Percentiles rank a stretch among this genome's conserved stretches.
phyloP scores from a whole-genome alignment of 2,888 invertebrate genomes.

The Euzetes globulus region DNA sequence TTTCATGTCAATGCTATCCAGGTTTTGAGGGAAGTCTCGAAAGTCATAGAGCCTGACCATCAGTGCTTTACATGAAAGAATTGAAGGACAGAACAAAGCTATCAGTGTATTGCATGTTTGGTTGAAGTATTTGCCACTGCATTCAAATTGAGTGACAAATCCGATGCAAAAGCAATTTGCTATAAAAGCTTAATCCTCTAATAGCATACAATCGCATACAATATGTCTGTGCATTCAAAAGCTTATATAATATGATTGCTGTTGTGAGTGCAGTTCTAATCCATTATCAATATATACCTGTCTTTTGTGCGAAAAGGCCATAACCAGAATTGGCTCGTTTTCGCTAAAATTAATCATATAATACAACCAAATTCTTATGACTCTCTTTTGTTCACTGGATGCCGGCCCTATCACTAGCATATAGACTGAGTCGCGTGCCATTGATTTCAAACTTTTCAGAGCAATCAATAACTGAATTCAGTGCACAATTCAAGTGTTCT shows the following conservation, averaged over 20 bases:
- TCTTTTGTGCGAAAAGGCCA: constrained; percentile 20
- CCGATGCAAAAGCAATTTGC: constrained; percentile 24
- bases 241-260: constrained; percentile 12
- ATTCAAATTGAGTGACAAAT: constrained; percentile 30
- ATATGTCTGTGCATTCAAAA: not conserved
- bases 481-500: not conserved
- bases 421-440: constrained; percentile 9
- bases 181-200: constrained; percentile 27
- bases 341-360: constrained; percentile 17
- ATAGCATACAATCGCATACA: constrained; percentile 14
- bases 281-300: constrained; percentile 31
- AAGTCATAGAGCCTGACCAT: not conserved
- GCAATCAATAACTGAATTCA: not conserved
- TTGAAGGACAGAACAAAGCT: not conserved
- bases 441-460: not conserved
- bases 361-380: not conserved
- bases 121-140: not conserved
- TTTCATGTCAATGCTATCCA: too few species aligned
- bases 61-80: not conserved
- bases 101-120: not conserved
- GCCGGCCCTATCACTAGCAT: not conserved
- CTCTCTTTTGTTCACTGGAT: not conserved
- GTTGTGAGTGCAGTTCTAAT: constrained; percentile 20
- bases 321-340: constrained; percentile 19
- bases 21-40: too few species aligned